phyloP scores from a whole-genome alignment of 2,113 vertebrate genomes.

The Tragelaphus buxtoni region DNA sequence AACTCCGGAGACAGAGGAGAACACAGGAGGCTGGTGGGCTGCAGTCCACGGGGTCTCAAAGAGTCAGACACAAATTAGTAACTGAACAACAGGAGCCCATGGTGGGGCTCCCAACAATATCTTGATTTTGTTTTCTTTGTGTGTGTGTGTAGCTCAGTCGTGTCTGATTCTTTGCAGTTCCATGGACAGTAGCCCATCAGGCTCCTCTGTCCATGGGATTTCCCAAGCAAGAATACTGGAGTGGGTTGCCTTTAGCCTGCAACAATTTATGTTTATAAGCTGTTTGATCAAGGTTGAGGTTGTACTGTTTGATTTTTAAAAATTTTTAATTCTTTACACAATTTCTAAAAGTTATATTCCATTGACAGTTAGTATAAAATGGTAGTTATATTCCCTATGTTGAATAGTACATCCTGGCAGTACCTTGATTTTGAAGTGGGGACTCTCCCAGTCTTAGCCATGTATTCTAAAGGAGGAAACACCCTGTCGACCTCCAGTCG shows the following conservation, averaged over 20 bases:
- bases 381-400: not conserved
- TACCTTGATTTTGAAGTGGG: not conserved
- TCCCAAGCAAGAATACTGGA: not conserved
- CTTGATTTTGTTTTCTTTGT: not conserved
- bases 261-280: not conserved
- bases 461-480: not conserved
- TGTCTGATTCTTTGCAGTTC: fast-evolving
- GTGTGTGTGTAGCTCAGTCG: not conserved
- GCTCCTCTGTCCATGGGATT: not conserved
- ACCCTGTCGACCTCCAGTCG: too few relatives aligned
- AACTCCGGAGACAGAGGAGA: not conserved
- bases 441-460: not conserved
- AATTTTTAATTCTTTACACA: not conserved
- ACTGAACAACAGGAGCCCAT: not conserved
- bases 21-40: not conserved
- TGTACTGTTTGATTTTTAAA: not conserved
- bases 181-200: not conserved
- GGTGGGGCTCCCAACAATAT: not conserved
- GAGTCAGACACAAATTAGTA: not conserved
- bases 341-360: not conserved
- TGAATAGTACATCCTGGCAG: not conserved
- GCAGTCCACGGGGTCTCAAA: not conserved
- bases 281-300: not conserved
- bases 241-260: not conserved
- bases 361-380: not conserved